Evolutionary conservation across 2,888 invertebrate genomes (phyloP), one percentile per base, ranked within the genome.

Genomic region (Eupsilia transversa): DNA sequence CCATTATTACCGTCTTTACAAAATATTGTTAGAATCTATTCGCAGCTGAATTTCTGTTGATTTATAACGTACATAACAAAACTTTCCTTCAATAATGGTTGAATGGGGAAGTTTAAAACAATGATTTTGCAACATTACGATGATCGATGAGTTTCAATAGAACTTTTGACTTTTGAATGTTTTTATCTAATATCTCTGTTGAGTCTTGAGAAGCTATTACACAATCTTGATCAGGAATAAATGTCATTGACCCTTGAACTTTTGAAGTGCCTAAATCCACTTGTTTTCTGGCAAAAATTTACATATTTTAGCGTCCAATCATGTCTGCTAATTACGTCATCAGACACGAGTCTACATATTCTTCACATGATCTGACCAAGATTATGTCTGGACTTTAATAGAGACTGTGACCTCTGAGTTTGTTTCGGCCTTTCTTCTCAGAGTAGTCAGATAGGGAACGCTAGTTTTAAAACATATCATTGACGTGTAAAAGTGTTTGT

Each of bases 81-180:
- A 84, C 72, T 89, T 82, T 80, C 54, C 46, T 61, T 56, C 63
- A 83, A 86, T 85, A 86, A 83, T 82, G 75, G 69, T 49, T 72
- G 73, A 87, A 83, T 72, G 67, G 67, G 64, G 57, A 89, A 91
- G 87, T 92, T 92, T 90, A 82, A 86, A 90, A 90, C 88, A 89
- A 91, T 92, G 92, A 92, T 83, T 78, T 89, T 79, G 89, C 91
- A 89, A 88, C 72, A 89, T 86, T 88, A 74, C 64, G 61, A 80
- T 89, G 92, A 92, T 91, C 85, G 91, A 92, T 92, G 85, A 79
- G 70, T 49, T 72, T 78, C 83, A 74, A 86, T 76, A 65, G 41
- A 86, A 86, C 78, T 86, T 86, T 72, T 75, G 72, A 78, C 72
- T 68, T 74, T 52, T 54, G n/a, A n/a, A 65, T 60, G 63, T 59